Conservation (phyloP, 2,113 vertebrate genomes). For the Xiphorhynchus elegans region DNA sequence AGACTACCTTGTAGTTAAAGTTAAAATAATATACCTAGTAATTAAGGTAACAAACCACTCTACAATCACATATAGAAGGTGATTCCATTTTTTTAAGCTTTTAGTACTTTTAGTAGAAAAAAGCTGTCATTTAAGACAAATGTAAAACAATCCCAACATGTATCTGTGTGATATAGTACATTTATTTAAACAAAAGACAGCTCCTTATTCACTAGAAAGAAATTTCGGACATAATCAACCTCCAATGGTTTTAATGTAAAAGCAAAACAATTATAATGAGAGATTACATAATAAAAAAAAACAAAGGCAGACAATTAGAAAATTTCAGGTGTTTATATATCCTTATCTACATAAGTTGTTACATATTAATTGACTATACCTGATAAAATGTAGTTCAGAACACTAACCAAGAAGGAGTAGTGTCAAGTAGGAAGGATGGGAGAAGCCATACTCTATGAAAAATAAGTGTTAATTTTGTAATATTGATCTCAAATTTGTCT, state of each 20-base stretch:
- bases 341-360: not conserved
- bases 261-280: not conserved
- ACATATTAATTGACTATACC: not conserved
- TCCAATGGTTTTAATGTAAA: not conserved
- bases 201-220: not conserved
- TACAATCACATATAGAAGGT: not conserved
- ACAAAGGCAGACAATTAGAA: not conserved
- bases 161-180: not conserved
- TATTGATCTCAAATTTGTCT: not conserved
- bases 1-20: not conserved
- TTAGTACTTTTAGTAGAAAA: not conserved
- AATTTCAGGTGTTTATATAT: not conserved
- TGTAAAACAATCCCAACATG: not conserved
- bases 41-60: not conserved
- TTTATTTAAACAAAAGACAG: not conserved
- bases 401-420: not conserved
- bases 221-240: not conserved
- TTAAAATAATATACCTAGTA: constrained; percentile 25
- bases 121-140: not conserved
- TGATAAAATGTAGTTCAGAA: not conserved
- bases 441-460: not conserved
- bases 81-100: not conserved
- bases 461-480: not conserved
- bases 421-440: not conserved
- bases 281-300: not conserved